A percentile compares a stretch with the other conserved stretches of the same genome.
Evolutionary conservation across 2,888 invertebrate species (phyloP).

Genomic region (Axea sp.): DNA sequence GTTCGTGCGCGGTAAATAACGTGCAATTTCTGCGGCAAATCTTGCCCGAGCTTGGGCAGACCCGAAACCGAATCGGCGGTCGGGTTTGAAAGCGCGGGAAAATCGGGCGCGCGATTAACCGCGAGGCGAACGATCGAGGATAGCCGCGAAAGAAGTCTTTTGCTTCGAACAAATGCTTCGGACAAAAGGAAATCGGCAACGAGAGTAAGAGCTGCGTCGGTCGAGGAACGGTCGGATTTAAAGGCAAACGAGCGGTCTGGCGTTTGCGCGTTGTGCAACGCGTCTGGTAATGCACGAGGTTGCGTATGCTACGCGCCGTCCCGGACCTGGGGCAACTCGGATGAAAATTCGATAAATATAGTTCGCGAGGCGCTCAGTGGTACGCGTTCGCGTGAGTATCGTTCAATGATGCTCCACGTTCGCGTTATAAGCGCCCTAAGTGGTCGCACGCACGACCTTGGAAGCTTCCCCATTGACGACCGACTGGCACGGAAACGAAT

Average conservation of each 20-base stretch:
- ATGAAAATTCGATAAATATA: slow-evolving; percentile 65
- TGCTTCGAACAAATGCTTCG: no score
- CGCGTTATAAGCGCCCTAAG: slow-evolving; percentile 52
- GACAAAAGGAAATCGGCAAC: no score
- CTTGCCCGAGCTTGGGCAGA: no score
- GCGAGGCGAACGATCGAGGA: no score
- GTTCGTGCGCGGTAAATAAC: no score
- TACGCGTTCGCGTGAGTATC: slow-evolving; percentile 26
- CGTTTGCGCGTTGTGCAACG: slow-evolving; percentile 61
- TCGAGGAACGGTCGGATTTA: slow-evolving; percentile 45
- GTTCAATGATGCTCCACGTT: neutral
- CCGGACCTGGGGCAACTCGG: slow-evolving; percentile 65
- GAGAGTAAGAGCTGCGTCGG: no score
- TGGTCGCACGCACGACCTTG: slow-evolving; percentile 66
- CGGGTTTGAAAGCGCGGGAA: no score
- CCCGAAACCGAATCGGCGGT: no score
- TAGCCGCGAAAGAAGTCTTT: no score
- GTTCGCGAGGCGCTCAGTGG: slow-evolving; percentile 52
- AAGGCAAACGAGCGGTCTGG: slow-evolving; percentile 48
- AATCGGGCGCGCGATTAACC: no score
- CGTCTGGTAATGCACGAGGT: slow-evolving; percentile 60
- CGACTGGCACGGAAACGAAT: slow-evolving; percentile 65
- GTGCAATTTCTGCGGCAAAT: no score
- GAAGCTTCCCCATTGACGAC: slow-evolving; percentile 64
- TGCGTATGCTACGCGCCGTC: slow-evolving; percentile 57